Percentiles rank a stretch among this genome's conserved stretches.
Conservation (phyloP, 2,888 invertebrate species). For the Linnaemya tessellans region DNA sequence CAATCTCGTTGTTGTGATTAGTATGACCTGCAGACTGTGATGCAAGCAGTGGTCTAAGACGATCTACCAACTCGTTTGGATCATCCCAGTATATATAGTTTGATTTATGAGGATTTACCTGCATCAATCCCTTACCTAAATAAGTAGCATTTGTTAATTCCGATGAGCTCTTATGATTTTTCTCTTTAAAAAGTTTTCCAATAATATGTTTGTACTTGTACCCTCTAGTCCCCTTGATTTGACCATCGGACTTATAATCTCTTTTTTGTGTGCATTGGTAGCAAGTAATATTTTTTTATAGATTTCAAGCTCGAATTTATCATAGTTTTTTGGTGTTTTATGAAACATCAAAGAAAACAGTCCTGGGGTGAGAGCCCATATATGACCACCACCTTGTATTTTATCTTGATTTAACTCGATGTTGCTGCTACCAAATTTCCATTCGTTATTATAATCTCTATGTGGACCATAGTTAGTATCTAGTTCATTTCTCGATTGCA, state of each 20-base stretch:
- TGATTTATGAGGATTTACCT: not conserved
- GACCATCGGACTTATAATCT: too few relatives aligned
- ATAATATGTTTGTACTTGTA: too few relatives aligned
- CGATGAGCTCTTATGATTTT: not conserved
- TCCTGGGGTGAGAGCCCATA: not conserved
- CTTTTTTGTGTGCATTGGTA: too few relatives aligned
- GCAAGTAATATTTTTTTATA: too few relatives aligned
- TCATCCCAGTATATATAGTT: slow-evolving; percentile 13
- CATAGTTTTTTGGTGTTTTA: not conserved
- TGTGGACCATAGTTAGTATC: not conserved
- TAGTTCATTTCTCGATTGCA: too few relatives aligned
- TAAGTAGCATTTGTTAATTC: not conserved
- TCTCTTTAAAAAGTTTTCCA: not conserved
- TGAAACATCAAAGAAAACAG: not conserved
- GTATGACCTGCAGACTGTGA: not conserved
- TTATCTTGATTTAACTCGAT: not conserved
- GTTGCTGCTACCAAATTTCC: not conserved
- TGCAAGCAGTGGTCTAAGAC: not conserved
- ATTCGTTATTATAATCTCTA: not conserved
- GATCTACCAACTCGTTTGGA: not conserved
- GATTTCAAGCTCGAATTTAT: not conserved
- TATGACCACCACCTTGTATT: not conserved
- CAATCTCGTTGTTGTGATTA: not conserved
- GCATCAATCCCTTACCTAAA: not conserved
- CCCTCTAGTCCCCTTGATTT: too few relatives aligned